These are phyloP conservation scores for Eudemis profundana DNA, from an alignment of 2,888 invertebrate genomes.

Conservation along the genomic window DNA sequence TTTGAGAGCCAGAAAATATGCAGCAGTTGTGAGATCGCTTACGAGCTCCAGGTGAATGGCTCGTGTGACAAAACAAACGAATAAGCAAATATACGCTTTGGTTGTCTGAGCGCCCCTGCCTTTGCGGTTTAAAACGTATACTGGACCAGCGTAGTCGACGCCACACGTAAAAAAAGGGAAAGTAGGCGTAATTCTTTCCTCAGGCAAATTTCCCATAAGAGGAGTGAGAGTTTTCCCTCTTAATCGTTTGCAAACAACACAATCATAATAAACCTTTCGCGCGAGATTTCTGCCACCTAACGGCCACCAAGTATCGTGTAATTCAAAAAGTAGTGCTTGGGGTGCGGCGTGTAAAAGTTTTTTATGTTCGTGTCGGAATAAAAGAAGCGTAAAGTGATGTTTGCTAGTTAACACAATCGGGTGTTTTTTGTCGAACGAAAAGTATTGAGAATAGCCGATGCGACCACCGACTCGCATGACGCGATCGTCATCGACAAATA, in stretches of 20 bases:
- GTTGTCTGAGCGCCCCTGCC: slow-evolving; percentile 47
- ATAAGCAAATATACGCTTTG: slow-evolving; percentile 50
- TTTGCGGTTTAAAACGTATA: slow-evolving; percentile 47
- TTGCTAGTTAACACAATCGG: background rate
- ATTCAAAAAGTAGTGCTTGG: slow-evolving; percentile 11
- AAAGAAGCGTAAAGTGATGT: background rate
- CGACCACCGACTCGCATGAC: background rate
- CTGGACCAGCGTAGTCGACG: slow-evolving; percentile 51
- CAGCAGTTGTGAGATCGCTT: slow-evolving; percentile 44
- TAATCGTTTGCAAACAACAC: background rate
- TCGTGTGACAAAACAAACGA: slow-evolving; percentile 47
- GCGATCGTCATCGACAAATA: background rate
- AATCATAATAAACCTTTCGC: slow-evolving; percentile 4
- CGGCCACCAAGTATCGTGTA: slow-evolving; percentile 44
- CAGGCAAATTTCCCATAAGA: slow-evolving; percentile 48
- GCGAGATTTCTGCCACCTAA: slow-evolving; percentile 46
- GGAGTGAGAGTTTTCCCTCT: slow-evolving; percentile 19
- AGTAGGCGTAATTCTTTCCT: slow-evolving; percentile 45
- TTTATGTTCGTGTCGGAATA: background rate
- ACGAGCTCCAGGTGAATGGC: slow-evolving; percentile 45
- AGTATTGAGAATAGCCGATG: background rate
- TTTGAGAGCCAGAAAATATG: slow-evolving; percentile 48
- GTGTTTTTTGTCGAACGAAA: background rate
- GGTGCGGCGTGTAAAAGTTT: slow-evolving; percentile 32
- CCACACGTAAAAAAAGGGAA: slow-evolving; percentile 48